Base-by-base conservation (phyloP, 2,113 vertebrate species). In the Microtus richardsoni region DNA sequence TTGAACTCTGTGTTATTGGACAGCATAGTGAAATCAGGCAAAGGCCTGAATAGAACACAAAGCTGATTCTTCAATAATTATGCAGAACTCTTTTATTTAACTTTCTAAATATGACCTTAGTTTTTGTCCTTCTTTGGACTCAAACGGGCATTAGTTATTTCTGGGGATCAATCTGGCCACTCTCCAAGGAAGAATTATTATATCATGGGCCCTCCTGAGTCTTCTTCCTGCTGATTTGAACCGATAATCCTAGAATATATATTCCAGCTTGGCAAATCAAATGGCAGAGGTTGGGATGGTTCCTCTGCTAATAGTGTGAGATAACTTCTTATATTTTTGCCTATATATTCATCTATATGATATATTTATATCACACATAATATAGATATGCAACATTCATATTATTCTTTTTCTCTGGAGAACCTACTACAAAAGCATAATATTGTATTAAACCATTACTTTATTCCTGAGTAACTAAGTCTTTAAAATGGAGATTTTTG, bases 11-110 rank as follows among this genome's bases (percentile, higher is more conserved):
- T 41, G 73, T 33, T 58, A 5, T 19, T 14, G 33, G 22, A 71
- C n/a, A 24, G 39, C 1, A 68, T 64, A 6, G 30, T 52, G 1
- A 24, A 66, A 39, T 78, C 30, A 78, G 5, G 39, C 26, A 8
- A 91, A 86, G 5, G 2, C 2, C 12, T 78, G 19, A 80, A 14
- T 71, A 80, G 4, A 49, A 73, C 2, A 33, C 14, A 70, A 68
- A 16, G 21, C 0, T 3, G 19, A 49, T 4, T 6, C 6, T 60
- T 39, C 19, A 26, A 14, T 26, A 28, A 75, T 26, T 86, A 21
- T 28, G 14, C 36, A 5, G 11, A 78, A 75, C 62, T 49, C 16
- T 39, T 70, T 1, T 49, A 26, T 16, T 22, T 70, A 1, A 64
- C 0, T 80, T 17, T 17, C 1, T 58, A 84, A 33, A 1, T 58